Conservation (phyloP, 1,140 invertebrate genomes). For the Parapsyche elsis region DNA sequence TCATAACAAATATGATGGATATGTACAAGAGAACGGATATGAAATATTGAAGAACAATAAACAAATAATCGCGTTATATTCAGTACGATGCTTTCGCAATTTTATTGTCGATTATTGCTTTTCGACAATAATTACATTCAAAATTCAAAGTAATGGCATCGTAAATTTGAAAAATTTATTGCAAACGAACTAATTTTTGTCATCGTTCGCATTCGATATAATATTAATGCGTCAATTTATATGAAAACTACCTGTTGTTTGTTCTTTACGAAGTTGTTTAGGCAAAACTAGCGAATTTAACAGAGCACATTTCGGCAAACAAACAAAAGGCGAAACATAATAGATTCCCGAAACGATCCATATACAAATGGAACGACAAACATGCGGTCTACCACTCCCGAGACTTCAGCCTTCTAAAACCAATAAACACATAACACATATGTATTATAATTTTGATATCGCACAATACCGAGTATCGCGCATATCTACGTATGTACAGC, state of each 20-base stretch:
- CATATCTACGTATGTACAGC: too few species aligned
- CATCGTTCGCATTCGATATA: too few species aligned
- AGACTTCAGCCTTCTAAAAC: neutral
- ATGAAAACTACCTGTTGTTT: too few species aligned
- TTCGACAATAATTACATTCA: neutral
- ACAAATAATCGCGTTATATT: neutral
- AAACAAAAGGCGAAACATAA: constrained; percentile 17
- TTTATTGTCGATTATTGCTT: neutral
- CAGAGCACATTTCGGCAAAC: constrained; percentile 16
- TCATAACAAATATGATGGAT: too few species aligned
- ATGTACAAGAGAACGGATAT: too few species aligned
- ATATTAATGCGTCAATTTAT: too few species aligned
- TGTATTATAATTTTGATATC: constrained; percentile 9
- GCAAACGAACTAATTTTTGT: too few species aligned
- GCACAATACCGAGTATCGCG: too few species aligned
- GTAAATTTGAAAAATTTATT: neutral
- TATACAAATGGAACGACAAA: constrained; percentile 34
- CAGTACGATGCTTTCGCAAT: neutral
- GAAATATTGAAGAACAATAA: too few species aligned
- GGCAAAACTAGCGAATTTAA: constrained; percentile 2
- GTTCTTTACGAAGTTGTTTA: too few species aligned
- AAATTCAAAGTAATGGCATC: neutral
- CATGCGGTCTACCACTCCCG: constrained; percentile 21
- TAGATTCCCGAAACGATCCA: constrained; percentile 30
- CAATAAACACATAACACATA: neutral